Percentiles rank a stretch among this genome's conserved stretches.
phyloP scores from a whole-genome alignment of 2,113 vertebrate genomes.

The Python bivittatus region DNA sequence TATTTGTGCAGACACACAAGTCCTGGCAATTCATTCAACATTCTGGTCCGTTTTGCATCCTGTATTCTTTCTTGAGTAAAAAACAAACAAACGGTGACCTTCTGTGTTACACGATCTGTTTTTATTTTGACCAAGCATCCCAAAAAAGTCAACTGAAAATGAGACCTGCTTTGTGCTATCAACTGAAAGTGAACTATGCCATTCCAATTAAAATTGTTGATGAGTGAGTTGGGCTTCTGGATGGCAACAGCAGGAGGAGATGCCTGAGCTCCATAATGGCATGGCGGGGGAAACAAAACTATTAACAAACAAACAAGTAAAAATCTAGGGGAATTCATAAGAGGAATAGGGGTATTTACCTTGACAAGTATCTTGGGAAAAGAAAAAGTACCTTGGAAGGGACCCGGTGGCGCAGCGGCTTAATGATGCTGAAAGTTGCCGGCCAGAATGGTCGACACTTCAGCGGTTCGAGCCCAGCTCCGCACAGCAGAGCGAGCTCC shows the following conservation, averaged over 20 bases:
- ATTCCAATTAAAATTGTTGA: neutral
- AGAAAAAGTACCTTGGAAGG: no score
- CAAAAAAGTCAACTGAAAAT: neutral
- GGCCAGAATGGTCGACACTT: no score
- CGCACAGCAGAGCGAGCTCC: no score
- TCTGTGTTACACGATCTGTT: neutral
- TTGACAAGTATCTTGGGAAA: no score
- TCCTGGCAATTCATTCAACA: neutral
- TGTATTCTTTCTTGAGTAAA: slow-evolving; percentile 1
- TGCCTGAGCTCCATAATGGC: no score
- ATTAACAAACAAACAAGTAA: neutral
- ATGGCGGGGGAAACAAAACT: neutral
- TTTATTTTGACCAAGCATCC: neutral
- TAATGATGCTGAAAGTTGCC: no score
- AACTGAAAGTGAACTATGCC: neutral
- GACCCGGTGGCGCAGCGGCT: no score
- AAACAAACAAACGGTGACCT: neutral
- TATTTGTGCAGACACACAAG: neutral
- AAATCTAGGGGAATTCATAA: neutral
- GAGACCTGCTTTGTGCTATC: neutral
- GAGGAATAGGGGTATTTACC: neutral
- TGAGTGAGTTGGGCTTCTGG: no score
- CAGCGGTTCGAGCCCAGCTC: no score
- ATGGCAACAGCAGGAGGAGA: no score
- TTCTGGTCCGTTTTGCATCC: neutral